Evolutionary conservation across 2,797 vertebrate species (phyloP).

Genomic region (Danio tinwini): DNA sequence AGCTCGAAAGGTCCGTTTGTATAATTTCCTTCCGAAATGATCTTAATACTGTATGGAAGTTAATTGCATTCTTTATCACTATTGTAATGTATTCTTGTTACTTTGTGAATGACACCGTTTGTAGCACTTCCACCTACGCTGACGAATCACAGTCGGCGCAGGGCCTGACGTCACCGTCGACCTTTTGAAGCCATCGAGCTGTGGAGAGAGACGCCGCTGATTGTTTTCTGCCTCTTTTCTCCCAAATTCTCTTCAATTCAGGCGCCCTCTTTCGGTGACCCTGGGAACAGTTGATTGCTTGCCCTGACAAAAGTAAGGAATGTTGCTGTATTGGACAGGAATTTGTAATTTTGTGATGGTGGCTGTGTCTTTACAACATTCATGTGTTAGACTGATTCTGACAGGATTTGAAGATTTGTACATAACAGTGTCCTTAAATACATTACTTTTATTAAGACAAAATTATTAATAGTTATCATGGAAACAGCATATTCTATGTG

Average conservation of each 20-base stretch:
- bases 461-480: too few relatives aligned
- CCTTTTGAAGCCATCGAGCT: conserved; percentile 58
- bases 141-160: conserved; percentile 52
- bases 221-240: neutral
- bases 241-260: neutral
- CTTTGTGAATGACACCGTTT: conserved; percentile 52
- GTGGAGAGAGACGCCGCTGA: conserved; percentile 51
- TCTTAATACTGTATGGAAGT: conserved; percentile 15
- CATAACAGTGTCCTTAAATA: too few relatives aligned
- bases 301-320: neutral
- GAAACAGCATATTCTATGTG: too few relatives aligned
- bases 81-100: conserved; percentile 36
- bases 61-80: conserved; percentile 24
- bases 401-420: neutral
- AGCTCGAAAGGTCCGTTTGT: conserved; percentile 1
- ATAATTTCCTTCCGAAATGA: neutral
- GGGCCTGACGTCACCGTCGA: conserved; percentile 70
- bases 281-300: neutral
- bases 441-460: too few relatives aligned
- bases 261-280: conserved; percentile 52
- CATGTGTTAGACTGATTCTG: neutral
- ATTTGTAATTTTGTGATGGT: neutral
- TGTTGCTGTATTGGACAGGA: neutral
- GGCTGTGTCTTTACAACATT: neutral
- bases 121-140: conserved; percentile 51